A percentile compares a stretch with the other conserved stretches of the same genome.
These are phyloP conservation scores for Temnothorax unifasciatus DNA, from an alignment of 2,888 invertebrate species.

Conservation along the genomic window DNA sequence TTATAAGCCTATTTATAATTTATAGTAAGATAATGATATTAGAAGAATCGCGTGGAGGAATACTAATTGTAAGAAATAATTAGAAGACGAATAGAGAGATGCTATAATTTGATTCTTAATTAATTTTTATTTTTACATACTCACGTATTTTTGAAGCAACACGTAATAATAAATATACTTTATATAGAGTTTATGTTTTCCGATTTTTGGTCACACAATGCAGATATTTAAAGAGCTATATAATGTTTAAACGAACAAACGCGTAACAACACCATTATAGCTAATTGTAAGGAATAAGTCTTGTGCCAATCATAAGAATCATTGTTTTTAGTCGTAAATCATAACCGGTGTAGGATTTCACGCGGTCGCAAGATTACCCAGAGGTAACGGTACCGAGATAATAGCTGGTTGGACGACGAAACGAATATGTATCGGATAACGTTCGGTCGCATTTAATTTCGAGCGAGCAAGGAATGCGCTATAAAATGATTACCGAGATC, in stretches of 20 bases:
- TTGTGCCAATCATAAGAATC: background rate
- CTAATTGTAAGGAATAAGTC: background rate
- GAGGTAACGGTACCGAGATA: background rate
- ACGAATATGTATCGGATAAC: slow-evolving; percentile 7
- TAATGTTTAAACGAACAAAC: background rate
- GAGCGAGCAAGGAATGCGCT: slow-evolving; percentile 4
- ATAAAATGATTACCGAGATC: slow-evolving; percentile 39
- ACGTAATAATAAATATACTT: slow-evolving; percentile 13
- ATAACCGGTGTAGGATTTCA: background rate
- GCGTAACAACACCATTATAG: background rate
- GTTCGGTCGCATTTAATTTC: slow-evolving; percentile 10
- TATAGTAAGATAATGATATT: background rate
- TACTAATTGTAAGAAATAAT: background rate
- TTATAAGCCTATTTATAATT: slow-evolving; percentile 8
- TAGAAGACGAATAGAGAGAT: background rate
- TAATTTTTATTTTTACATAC: background rate
- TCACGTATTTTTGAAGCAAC: background rate
- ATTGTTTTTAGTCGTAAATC: background rate
- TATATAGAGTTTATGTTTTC: background rate
- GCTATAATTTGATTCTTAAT: background rate
- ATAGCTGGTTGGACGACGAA: background rate
- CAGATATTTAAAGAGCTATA: background rate
- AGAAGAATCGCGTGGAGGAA: background rate
- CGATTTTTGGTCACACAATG: background rate
- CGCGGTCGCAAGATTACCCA: background rate